Percentiles rank a stretch among this genome's conserved stretches.
Evolutionary conservation across 2,797 vertebrate genomes (phyloP).

Genomic region (Crax fasciolata): DNA sequence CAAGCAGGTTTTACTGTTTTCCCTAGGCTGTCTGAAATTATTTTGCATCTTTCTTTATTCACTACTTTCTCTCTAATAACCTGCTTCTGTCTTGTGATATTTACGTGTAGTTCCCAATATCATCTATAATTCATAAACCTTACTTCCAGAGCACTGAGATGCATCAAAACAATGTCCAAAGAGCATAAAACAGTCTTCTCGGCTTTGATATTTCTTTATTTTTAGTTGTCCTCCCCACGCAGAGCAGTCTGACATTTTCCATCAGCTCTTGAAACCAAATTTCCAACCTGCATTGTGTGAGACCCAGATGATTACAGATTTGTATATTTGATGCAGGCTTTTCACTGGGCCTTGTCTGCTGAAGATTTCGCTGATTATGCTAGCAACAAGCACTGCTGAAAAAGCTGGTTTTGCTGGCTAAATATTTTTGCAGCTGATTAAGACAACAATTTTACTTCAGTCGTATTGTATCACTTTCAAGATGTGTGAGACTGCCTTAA

Average conservation of each 20-base stretch:
- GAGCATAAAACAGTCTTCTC: conserved; percentile 13
- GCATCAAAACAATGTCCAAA: conserved; percentile 53
- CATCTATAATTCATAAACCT: conserved; percentile 41
- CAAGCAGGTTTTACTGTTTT: not conserved
- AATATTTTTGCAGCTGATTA: conserved; percentile 28
- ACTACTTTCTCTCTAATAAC: conserved; percentile 37
- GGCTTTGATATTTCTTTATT: conserved; percentile 64
- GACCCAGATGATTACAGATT: not conserved
- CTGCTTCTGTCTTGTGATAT: conserved; percentile 47
- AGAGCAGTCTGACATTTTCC: conserved; percentile 36
- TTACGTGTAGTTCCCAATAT: not conserved
- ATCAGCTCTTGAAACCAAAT: conserved; percentile 26
- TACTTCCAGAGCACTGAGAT: conserved; percentile 1
- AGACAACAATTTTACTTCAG: not conserved
- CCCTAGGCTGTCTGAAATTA: not conserved
- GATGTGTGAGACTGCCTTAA: not conserved
- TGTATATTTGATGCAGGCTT: not conserved
- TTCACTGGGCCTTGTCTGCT: not conserved
- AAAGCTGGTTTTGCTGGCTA: not conserved
- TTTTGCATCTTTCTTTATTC: not conserved
- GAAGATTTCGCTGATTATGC: not conserved
- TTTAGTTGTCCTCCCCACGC: conserved; percentile 52
- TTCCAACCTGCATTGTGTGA: not conserved
- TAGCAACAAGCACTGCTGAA: not conserved
- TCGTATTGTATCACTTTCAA: not conserved